Evolutionary conservation across 2,888 invertebrate genomes (phyloP).

Genomic region (Eupithecia abbreviata): DNA sequence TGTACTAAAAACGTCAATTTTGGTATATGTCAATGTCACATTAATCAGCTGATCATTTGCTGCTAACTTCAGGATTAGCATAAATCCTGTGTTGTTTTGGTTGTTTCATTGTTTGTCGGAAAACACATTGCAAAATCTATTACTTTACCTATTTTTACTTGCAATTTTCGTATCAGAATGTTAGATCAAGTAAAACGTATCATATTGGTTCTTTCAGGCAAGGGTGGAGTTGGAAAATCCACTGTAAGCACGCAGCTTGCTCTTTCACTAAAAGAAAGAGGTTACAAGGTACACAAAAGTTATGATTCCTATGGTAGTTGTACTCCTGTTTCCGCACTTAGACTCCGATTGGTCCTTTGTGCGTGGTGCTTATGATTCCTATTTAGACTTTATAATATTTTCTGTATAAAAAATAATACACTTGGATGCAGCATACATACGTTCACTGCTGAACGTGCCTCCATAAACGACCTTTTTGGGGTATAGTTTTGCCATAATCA

Average conservation of each 20-base stretch:
- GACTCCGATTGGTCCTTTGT: no score
- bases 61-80: background rate
- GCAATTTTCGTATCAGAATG: constrained; percentile 75
- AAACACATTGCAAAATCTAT: background rate
- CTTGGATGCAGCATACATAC: no score
- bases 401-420: no score
- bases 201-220: constrained; percentile 97
- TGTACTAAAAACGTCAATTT: background rate
- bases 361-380: no score
- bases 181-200: constrained; percentile 92
- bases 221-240: constrained; percentile 99
- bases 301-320: no score
- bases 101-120: background rate
- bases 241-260: constrained; percentile 97
- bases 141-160: background rate
- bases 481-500: background rate
- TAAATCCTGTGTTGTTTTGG: background rate
- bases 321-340: no score
- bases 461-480: no score
- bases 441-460: no score
- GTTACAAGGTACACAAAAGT: constrained; percentile 86
- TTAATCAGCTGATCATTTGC: constrained; percentile 7
- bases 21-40: constrained; percentile 9
- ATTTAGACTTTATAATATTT: no score
- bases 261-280: constrained; percentile 90